Evolutionary conservation across 2,797 vertebrate species (phyloP), one percentile per base, ranked within the genome.

Genomic region (Etheostoma nigrum): DNA sequence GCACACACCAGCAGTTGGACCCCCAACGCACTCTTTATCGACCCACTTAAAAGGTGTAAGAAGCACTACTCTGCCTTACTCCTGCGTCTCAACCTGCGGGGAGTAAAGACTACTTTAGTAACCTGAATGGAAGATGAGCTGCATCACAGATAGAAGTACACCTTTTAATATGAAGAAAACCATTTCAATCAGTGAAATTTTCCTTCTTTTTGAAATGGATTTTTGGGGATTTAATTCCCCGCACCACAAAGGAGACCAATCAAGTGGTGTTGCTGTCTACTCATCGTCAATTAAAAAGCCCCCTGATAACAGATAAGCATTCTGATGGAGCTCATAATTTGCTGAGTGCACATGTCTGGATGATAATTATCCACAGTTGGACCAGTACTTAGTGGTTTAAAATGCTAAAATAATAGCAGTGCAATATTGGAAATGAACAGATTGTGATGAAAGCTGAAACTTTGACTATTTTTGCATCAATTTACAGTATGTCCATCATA

Each of bases 51-150:
- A 75, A 60, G 62, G 87, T 89, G 75, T 72, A 90, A 85, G 84
- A 94, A 92, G 51, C 76, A 16, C 89, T 81, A 82, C 68, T 84
- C 89, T 93, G 87, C 95, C 90, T 94, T 92, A 92, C 66, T 66
- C 67, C 72, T 63, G 67, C 55, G 68, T 58, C 80, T 91, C 82
- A 72, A 83, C 92, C 93, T 91, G 72, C 90, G 86, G 89, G 90
- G 48, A 72, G 36, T 88, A 74, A 81, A 73, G 86, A 81, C 87
- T 91, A 86, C 89, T 93, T 78, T 69, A 79, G 61, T 76, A 42
- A 72, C 49, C 25, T 48, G 47, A 44, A 68, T 25, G 27, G 36
- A 60, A 72, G 36, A 60, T 36, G 27, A 76, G 33, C 58, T 40
- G 33, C 15, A 25, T 59, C 57, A 45, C 67, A 62, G 15, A 65